phyloP scores from a whole-genome alignment of 1,140 invertebrate species.

The Sarcophaga peregrina region DNA sequence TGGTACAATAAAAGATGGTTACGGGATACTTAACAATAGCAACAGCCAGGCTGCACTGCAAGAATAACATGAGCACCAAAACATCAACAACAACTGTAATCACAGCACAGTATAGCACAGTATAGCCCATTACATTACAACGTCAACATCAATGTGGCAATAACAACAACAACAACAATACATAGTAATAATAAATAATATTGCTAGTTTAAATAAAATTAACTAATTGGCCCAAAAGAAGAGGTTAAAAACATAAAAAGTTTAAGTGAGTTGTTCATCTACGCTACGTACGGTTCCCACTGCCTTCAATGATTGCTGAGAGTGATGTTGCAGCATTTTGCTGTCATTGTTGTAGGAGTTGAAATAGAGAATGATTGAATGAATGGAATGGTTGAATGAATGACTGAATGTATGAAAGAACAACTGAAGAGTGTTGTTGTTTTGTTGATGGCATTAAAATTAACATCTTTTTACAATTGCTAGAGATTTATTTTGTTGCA shows the following conservation, averaged over 20 bases:
- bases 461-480: conserved; percentile 14
- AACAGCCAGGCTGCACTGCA: too few species aligned
- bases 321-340: not conserved
- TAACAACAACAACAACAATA: not conserved
- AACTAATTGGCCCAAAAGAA: conserved; percentile 9
- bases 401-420: too few species aligned
- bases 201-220: conserved; percentile 16
- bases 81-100: too few species aligned
- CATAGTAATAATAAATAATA: not conserved
- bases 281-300: too few species aligned
- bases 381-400: not conserved
- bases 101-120: too few species aligned
- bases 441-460: conserved; percentile 1
- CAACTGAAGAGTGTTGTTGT: not conserved
- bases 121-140: too few species aligned
- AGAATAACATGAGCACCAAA: too few species aligned
- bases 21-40: too few species aligned
- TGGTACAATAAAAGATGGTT: too few species aligned
- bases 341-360: not conserved
- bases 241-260: conserved; percentile 22
- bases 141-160: not conserved
- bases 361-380: not conserved
- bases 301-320: too few species aligned
- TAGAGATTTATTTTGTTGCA: conserved; percentile 1
- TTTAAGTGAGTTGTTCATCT: conserved; percentile 15